These are phyloP conservation scores for Podotricha telesiphe DNA, from an alignment of 2,888 invertebrate genomes.

Conservation along the genomic window DNA sequence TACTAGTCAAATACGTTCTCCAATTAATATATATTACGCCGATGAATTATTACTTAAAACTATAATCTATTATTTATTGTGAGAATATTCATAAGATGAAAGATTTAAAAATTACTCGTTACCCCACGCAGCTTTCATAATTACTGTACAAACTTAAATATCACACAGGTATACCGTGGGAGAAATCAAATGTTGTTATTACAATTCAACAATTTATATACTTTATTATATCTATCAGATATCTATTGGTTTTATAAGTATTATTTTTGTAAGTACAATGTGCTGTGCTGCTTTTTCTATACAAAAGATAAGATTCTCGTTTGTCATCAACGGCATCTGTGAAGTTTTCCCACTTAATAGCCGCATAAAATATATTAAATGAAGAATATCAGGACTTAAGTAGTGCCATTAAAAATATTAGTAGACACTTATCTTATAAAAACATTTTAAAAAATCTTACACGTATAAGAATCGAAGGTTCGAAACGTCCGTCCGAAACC, in stretches of 20 bases:
- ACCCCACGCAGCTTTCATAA: constrained; percentile 36
- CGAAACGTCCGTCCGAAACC: no score
- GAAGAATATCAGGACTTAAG: no score
- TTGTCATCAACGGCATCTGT: no score
- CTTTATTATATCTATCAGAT: not conserved
- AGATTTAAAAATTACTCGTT: constrained; percentile 9
- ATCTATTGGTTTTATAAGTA: not conserved
- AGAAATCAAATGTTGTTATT: constrained; percentile 22
- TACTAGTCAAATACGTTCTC: not conserved
- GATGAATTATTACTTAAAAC: not conserved
- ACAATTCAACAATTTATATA: not conserved
- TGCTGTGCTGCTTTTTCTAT: no score
- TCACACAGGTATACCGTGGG: constrained; percentile 26
- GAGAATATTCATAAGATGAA: constrained; percentile 15
- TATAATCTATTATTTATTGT: not conserved
- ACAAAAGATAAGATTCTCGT: no score
- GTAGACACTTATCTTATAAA: no score
- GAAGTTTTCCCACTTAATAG: no score
- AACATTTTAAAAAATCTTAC: no score
- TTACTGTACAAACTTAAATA: constrained; percentile 21
- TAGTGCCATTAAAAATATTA: no score
- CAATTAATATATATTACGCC: not conserved
- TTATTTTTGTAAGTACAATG: no score
- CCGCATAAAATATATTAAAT: no score
- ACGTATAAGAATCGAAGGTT: no score